These are phyloP conservation scores for Zingel zingel DNA, from an alignment of 2,113 vertebrate genomes.

Conservation along the genomic window DNA sequence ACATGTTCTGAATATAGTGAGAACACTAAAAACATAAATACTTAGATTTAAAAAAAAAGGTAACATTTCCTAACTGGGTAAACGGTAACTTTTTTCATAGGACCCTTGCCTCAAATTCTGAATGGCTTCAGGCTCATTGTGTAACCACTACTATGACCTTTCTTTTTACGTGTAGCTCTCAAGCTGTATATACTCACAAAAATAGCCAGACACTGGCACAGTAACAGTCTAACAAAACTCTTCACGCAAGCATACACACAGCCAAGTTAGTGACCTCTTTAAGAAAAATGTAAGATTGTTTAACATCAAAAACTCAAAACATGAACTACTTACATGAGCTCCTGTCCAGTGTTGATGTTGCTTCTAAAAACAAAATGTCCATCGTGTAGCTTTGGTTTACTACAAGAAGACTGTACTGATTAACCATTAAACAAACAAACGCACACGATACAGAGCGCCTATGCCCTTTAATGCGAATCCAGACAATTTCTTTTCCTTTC, in stretches of 20 bases:
- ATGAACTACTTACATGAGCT: slow-evolving; percentile 68
- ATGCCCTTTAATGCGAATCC: slow-evolving; percentile 41
- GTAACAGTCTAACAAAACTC: background rate
- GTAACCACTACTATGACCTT: background rate
- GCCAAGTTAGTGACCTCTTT: background rate
- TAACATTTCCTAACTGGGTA: background rate
- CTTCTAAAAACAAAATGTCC: slow-evolving; percentile 67
- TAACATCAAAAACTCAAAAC: background rate
- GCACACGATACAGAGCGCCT: slow-evolving; percentile 13
- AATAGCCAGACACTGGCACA: background rate
- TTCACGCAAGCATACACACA: background rate
- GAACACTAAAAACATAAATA: background rate
- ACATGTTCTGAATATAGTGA: background rate
- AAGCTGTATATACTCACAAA: background rate
- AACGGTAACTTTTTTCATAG: background rate
- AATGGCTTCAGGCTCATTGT: background rate
- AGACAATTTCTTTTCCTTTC: slow-evolving; percentile 9
- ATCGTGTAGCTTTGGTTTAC: slow-evolving; percentile 71
- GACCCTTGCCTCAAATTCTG: background rate
- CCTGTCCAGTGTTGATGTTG: slow-evolving; percentile 38
- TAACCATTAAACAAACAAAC: slow-evolving; percentile 86
- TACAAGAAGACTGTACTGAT: slow-evolving; percentile 83
- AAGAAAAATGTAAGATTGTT: background rate
- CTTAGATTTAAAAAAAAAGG: no score
- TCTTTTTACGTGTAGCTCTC: background rate